Percentiles rank a stretch among this genome's conserved stretches.
phyloP scores from a whole-genome alignment of 2,113 vertebrate genomes.

The Martes martes region DNA sequence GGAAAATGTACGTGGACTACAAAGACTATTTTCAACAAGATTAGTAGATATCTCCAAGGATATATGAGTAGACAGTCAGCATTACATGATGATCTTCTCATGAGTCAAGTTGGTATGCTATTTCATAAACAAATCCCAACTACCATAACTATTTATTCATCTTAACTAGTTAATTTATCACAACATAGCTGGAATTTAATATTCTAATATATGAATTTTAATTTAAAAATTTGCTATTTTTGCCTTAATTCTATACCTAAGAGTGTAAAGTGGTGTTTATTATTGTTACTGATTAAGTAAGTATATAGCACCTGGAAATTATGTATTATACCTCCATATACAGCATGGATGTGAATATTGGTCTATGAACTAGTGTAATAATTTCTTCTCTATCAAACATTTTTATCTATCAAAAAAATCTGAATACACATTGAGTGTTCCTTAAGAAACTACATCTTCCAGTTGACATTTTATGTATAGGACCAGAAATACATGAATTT shows the following conservation, averaged over 20 bases:
- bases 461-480: background rate
- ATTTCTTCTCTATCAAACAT: background rate
- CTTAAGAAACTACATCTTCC: background rate
- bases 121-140: background rate
- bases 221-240: background rate
- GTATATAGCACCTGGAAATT: background rate
- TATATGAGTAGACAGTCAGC: background rate
- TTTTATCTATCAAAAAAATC: background rate
- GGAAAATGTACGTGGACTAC: background rate
- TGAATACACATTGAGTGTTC: background rate
- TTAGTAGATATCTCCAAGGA: background rate
- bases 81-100: background rate
- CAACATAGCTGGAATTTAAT: background rate
- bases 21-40: background rate
- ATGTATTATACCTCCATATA: background rate
- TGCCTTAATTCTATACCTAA: background rate
- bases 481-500: constrained; percentile 23
- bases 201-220: background rate
- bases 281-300: background rate
- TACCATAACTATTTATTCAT: background rate
- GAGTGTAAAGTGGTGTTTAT: background rate
- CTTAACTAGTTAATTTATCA: background rate
- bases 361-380: background rate
- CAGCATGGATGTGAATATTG: background rate
- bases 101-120: background rate